Evolutionary conservation across 2,888 invertebrate genomes (phyloP).

Genomic region (Eumerus sabulonum): DNA sequence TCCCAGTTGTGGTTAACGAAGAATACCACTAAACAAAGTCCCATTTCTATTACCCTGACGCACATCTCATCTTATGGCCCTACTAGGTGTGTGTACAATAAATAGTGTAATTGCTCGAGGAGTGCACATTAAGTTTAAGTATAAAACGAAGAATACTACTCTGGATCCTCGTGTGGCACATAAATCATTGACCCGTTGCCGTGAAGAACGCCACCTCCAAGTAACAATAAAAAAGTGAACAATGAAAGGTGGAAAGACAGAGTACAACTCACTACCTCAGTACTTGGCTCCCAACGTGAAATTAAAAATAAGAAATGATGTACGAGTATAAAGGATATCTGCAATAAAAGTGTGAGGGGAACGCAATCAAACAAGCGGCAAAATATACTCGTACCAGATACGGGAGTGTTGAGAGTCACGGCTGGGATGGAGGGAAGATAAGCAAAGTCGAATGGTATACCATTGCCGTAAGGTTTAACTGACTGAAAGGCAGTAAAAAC

Average conservation of each 20-base stretch:
- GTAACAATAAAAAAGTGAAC: too few species aligned
- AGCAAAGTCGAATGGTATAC: slow-evolving; percentile 2
- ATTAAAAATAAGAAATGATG: too few species aligned
- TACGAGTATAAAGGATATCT: slow-evolving; percentile 9
- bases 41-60: slow-evolving; percentile 17
- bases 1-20: background rate
- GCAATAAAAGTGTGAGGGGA: slow-evolving; percentile 33
- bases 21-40: background rate
- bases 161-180: slow-evolving; percentile 27
- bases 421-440: slow-evolving; percentile 1
- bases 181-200: slow-evolving; percentile 40
- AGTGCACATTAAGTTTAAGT: slow-evolving; percentile 7
- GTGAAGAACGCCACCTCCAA: too few species aligned
- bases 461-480: slow-evolving; percentile 17
- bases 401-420: too few species aligned
- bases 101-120: slow-evolving; percentile 43
- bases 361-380: too few species aligned
- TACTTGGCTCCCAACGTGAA: too few species aligned
- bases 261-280: too few species aligned
- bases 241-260: too few species aligned
- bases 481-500: slow-evolving; percentile 22
- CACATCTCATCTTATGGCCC: background rate
- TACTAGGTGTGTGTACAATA: slow-evolving; percentile 31
- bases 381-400: too few species aligned
- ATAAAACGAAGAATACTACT: slow-evolving; percentile 27